Base-by-base conservation (phyloP, 2,797 vertebrate genomes). In the Neomorphus geoffroyi region DNA sequence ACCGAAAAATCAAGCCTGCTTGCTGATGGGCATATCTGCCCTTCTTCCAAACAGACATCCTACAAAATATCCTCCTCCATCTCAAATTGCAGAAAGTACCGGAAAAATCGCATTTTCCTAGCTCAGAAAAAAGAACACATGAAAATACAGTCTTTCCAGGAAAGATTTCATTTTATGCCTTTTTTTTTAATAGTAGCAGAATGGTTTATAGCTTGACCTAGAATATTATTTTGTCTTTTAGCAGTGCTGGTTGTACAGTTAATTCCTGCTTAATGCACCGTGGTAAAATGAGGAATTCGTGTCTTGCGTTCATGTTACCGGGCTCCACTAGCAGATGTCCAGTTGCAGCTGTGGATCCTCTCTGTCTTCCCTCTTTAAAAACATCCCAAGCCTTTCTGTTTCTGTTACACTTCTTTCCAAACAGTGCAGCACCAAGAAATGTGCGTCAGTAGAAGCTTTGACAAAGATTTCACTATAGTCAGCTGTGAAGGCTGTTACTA, bases 401-500 rank as follows among this genome's bases (percentile, higher is more conserved):
- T 91, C 82, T 92, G 62, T 91, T 88, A 79, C 70, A 56, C 82
- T 83, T 92, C 54, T 88, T 88, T 88, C 88, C 87, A 90, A 94
- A 91, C 77, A 84, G 54, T 58, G 51, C 39, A 71, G 80, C 80
- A 90, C 72, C 73, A 84, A 94, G 82, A 75, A 92, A 90, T 50
- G 83, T 72, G 81, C 22, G 11, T 72, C 88, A 83, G 82, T 65
- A 80, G 85, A 92, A 90, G 77, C 69, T 93, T 67, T 86, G 93
- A 94, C 77, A 94, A 92, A 84, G 91, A 79, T 79, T 83, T 88
- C 77, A 51, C 82, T 94, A 18, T 21, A 94, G 92, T 91, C 92
- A 88, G 66, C 77, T 91, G 85, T 79, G 90, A 94, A 94, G 86
- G 66, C 84, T 96, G 72, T 75, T 90, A 54, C 88, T 91, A 85